A percentile compares a stretch with the other conserved stretches of the same genome.
phyloP scores from a whole-genome alignment of 2,113 vertebrate genomes.

The Ceratotherium simum region DNA sequence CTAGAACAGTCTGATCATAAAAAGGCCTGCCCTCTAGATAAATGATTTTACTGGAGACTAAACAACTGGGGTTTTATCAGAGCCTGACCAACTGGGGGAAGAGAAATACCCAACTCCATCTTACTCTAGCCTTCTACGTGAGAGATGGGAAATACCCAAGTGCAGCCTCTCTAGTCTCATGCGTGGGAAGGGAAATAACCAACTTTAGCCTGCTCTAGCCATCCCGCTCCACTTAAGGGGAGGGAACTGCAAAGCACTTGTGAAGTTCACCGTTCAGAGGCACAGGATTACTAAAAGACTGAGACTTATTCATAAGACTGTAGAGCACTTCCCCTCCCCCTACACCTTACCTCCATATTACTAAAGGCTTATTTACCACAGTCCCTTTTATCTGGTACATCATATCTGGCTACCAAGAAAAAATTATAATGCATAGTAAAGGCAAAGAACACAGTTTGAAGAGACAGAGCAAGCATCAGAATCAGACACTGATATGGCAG shows the following conservation, averaged over 20 bases:
- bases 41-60: neutral
- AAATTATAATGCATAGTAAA: neutral
- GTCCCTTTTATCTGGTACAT: neutral
- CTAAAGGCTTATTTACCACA: neutral
- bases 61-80: neutral
- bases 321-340: too few relatives aligned
- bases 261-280: neutral
- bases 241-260: neutral
- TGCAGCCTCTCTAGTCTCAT: neutral
- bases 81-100: neutral
- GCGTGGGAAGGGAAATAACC: neutral
- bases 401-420: neutral
- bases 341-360: neutral
- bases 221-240: neutral
- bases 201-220: neutral
- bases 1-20: neutral
- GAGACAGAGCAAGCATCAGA: neutral
- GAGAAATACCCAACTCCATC: neutral
- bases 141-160: neutral
- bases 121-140: neutral
- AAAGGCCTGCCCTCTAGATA: neutral
- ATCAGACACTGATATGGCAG: neutral
- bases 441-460: neutral
- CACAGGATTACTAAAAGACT: neutral
- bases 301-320: neutral